These are phyloP conservation scores for Machimus atricapillus DNA, from an alignment of 2,888 invertebrate species.

Conservation along the genomic window DNA sequence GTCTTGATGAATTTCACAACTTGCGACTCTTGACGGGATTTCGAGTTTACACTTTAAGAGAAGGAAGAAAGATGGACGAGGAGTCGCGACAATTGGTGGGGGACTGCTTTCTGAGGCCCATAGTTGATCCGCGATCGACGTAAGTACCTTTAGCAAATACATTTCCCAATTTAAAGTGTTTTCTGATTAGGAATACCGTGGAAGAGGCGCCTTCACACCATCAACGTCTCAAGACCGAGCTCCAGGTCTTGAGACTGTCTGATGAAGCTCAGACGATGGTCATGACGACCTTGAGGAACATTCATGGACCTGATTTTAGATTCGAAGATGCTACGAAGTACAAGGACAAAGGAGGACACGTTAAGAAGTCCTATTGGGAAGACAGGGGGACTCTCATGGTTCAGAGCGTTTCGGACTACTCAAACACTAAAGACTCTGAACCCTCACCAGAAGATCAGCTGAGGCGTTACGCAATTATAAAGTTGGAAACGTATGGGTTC, in stretches of 20 bases:
- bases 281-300: conserved; percentile 75
- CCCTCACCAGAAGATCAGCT: conserved; percentile 66
- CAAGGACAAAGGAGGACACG: conserved; percentile 73
- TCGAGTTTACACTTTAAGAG: not conserved
- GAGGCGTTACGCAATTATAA: conserved; percentile 73
- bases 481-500: conserved; percentile 80
- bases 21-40: not conserved
- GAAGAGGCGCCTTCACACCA: conserved; percentile 64
- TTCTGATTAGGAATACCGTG: conserved; percentile 54
- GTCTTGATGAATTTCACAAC: conserved; percentile 21
- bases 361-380: conserved; percentile 78
- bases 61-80: not conserved
- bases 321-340: conserved; percentile 66
- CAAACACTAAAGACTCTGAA: conserved; percentile 66
- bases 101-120: not conserved
- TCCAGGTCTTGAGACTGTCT: conserved; percentile 74
- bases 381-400: conserved; percentile 78
- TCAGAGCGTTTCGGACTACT: conserved; percentile 69
- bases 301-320: conserved; percentile 76
- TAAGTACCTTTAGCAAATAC: not conserved
- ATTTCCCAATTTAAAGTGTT: not conserved
- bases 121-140: not conserved
- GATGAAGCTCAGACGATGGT: conserved; percentile 76
- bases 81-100: not conserved
- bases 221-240: conserved; percentile 73